Conservation (phyloP, 2,888 invertebrate species). For the Acanthococcus lagerstroemiae region DNA sequence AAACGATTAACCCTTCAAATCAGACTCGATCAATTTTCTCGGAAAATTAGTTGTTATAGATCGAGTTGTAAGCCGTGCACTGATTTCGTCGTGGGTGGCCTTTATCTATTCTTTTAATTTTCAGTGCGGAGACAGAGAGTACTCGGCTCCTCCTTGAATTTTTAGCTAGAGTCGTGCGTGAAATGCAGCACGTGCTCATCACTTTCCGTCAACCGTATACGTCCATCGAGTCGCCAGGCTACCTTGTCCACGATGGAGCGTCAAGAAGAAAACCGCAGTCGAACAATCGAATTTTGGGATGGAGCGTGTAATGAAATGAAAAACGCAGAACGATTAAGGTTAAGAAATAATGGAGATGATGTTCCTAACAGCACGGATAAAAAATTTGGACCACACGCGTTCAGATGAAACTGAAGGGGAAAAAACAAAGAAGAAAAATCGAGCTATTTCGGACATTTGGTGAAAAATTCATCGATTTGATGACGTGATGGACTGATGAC, state of each 20-base stretch:
- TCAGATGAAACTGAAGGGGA: background rate
- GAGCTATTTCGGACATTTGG: background rate
- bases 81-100: background rate
- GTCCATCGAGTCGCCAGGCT: too few relatives aligned
- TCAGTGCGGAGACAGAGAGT: background rate
- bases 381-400: background rate
- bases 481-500: background rate
- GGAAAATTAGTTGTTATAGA: background rate
- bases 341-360: background rate
- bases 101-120: background rate
- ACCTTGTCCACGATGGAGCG: too few relatives aligned
- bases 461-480: background rate
- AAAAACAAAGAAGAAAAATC: background rate
- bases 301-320: background rate
- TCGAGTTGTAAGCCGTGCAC: background rate
- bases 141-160: background rate
- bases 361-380: background rate
- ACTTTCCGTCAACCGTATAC: too few relatives aligned
- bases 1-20: background rate
- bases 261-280: background rate
- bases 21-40: background rate
- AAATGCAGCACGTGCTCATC: background rate
- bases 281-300: background rate
- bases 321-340: background rate
- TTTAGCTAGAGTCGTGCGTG: background rate